Base-by-base conservation (phyloP, 2,113 vertebrate species). In the Ovibos moschatus region DNA sequence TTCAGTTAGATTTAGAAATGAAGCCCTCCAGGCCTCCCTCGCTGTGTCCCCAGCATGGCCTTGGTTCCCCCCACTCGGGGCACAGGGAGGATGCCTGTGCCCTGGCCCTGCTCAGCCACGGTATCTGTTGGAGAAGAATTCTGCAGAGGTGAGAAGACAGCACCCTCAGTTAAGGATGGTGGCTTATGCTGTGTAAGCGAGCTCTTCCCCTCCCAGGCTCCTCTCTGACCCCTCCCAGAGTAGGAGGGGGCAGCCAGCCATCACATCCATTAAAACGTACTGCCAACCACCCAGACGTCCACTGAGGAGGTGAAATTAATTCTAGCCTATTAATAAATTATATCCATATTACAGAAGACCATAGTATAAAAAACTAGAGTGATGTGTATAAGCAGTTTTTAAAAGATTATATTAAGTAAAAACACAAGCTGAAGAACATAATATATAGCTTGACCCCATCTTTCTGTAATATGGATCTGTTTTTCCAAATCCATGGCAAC, bases 141-240 rank as follows among this genome's bases (percentile, higher is more conserved):
- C 47, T 33, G 67, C 36, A 76, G 27, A 79, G 51, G 12, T 28
- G 4, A 40, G 47, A 85, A 16, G 23, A 7, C 43, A 43, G 47
- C 9, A 2, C 19, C 47, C n/a, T 57, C 23, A 30, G 58, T 33
- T 23, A 51, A 45, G 67, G 47, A 96, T 1, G 9, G 60, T 23
- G 17, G 30, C 67, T 12, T 16, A 8, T 1, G 47, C 10, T 1
- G 0, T 15, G 28, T 7, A 2, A 71, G 7, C 0, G 0, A 17
- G 7, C 28, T 57, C 30, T 21, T n/a, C 19, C 23, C 36, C 40
- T 40, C 13, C 27, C 11, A 7, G 45, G 3, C 19, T 79, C 55
- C 55, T n/a, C 87, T 67, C 40, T 23, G 19, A 74, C 40, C 51
- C 2, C 9, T 47, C 71, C 43, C 27, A 5, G 57, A 51, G 58